Base-by-base conservation (phyloP, 2,888 invertebrate species). In the Troides aeacus region DNA sequence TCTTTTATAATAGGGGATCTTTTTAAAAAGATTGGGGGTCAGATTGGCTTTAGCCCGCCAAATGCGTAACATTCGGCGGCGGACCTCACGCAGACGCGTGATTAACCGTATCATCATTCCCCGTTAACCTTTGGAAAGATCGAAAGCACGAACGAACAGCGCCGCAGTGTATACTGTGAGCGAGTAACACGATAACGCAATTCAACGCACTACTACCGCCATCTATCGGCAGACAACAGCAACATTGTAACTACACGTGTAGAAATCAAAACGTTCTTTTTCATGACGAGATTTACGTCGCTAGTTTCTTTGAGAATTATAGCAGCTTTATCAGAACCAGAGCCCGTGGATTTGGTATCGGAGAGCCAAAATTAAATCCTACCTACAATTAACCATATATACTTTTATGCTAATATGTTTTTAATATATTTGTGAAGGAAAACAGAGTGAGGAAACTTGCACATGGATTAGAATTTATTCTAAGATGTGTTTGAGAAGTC, bases 51-150 rank as follows among this genome's bases (percentile, higher is more conserved):
- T 86, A 72, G 88, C 88, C 90, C 91, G 83, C 84, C 83, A 46
- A 74, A 82, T 73, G 92, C 91, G 92, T 92, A 92, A 92, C 92
- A 88, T 69, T 90, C 86, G 91, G 86, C 73, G 79, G 74, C 84
- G 90, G 87, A 88, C 90, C 42, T 92, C 92, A 90, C 78, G 82
- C 90, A 92, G 82, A 69, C 86, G 89, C 86, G 78, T 83, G 92
- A 63, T 68, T 15, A 75, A 80, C 81, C 90, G 89, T 81, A 90
- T 92, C 92, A 92, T 92, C 92, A 92, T 83, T 71, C 91, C 89
- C 91, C 90, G 82, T 90, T 87, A 78, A 91, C 90, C 91, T 90
- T 89, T 87, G 79, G 91, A 91, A 90, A 91, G 91, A 92, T 91
- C 90, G 50, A 74, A 17, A 1, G 0, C 4, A 2, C 0, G 0